phyloP scores from a whole-genome alignment of 1,140 invertebrate species.

The Macrocentrus cingulum region DNA sequence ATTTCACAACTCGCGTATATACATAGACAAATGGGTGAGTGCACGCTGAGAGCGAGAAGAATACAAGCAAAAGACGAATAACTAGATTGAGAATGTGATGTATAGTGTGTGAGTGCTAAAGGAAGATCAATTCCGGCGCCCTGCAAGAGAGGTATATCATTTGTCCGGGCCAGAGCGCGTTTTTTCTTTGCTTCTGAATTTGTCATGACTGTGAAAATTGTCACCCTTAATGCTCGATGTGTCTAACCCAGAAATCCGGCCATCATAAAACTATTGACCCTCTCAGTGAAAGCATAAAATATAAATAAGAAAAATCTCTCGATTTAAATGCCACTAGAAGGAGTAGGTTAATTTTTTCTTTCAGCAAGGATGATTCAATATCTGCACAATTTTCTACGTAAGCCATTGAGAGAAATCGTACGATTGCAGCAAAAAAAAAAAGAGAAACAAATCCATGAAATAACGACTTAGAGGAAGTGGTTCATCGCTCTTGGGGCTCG shows the following conservation, averaged over 20 bases:
- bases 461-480: background rate
- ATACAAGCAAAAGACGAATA: conserved; percentile 3
- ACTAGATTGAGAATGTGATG: background rate
- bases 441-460: too few relatives aligned
- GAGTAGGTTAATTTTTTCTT: too few relatives aligned
- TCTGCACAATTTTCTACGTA: too few relatives aligned
- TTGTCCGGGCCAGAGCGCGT: conserved; percentile 10
- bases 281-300: too few relatives aligned
- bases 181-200: conserved; percentile 9
- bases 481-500: background rate
- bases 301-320: too few relatives aligned
- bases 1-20: background rate
- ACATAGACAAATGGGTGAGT: background rate
- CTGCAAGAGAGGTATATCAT: background rate
- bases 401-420: too few relatives aligned
- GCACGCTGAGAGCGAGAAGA: background rate
- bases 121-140: conserved; percentile 21
- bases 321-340: too few relatives aligned
- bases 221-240: background rate
- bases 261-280: too few relatives aligned
- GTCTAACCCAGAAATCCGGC: too few relatives aligned
- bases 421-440: too few relatives aligned
- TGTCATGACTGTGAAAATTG: conserved; percentile 12
- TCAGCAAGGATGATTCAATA: too few relatives aligned
- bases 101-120: background rate